Conservation (phyloP, 2,797 vertebrate genomes). For the Numenius phaeopus region DNA sequence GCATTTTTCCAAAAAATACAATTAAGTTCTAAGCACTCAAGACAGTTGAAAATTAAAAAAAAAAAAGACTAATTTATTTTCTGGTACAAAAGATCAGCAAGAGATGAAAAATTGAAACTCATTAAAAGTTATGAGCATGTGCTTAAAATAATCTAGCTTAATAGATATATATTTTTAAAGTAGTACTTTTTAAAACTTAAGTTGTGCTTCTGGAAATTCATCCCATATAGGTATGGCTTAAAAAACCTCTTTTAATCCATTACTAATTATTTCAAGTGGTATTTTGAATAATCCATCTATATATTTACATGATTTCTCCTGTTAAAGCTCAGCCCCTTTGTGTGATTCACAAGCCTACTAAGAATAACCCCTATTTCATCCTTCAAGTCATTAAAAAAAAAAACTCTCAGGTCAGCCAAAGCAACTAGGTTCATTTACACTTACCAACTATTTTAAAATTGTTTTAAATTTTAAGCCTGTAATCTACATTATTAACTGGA, state of each 20-base stretch:
- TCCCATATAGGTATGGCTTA: not conserved
- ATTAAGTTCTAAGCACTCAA: not conserved
- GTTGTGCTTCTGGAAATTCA: not conserved
- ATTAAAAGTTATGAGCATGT: not conserved
- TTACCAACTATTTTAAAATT: not conserved
- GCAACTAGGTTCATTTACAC: not conserved
- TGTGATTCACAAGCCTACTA: not conserved
- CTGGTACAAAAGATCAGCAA: not conserved
- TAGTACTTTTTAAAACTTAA: not conserved
- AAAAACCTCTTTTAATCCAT: not conserved
- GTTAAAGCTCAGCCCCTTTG: not conserved
- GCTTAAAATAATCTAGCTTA: not conserved
- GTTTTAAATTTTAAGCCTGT: not conserved
- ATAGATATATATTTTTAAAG: not conserved
- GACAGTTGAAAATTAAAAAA: not conserved
- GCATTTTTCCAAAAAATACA: not conserved
- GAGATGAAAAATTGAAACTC: not conserved
- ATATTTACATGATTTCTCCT: not conserved
- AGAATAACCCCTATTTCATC: not conserved
- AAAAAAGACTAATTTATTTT: not conserved
- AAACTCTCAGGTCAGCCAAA: not conserved
- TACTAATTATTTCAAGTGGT: not conserved
- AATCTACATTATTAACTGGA: not conserved
- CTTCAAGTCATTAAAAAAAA: not conserved
- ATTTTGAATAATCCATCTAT: not conserved